Base-by-base conservation (phyloP, 2,888 invertebrate genomes). In the Rhagophthalmus giganteus region DNA sequence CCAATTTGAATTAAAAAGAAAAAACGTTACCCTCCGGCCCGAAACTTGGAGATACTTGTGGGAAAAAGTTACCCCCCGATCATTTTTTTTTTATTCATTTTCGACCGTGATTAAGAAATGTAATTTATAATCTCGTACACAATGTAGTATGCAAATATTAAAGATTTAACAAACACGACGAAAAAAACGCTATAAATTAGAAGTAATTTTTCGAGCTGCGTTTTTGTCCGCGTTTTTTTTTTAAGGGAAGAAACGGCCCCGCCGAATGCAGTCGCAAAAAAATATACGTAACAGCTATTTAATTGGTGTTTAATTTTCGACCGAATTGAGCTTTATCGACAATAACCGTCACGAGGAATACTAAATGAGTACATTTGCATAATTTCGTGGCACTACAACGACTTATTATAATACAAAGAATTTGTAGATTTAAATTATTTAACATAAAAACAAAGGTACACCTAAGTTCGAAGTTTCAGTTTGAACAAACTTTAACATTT, bases 111-210 rank as follows among this genome's bases (percentile, higher is more conserved):
- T 67, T 66, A 68, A 61, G 64, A 62, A 55, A 59, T 60, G 64
- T 66, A 62, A 65, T 66, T 66, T 65, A 67, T 64, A 62, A 59
- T 66, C 37, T 42, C 38, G 41, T 44, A 34, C 47, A 57, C 47
- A 49, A 49, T 52, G 55, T 51, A 51, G 61, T 57, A 67, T 66
- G 64, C 64, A 64, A 60, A 67, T 65, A 48, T 61, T 59, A 60
- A 37, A 47, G 40, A 39, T 54, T 33, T 10, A 50, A 50, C 45
- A 40, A 39, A 47, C 32, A 20, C n/a, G n/a, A n/a, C n/a, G n/a
- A 58, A 64, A 65, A 64, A 65, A 64, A 33, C 38, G 51, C 58
- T 44, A 70, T 73, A 71, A 70, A 72, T 73, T 62, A 63, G 66
- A 40, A 56, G 64, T 66, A 68, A 66, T 73, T 71, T 73, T 68